Base-by-base conservation (phyloP, 1,140 invertebrate genomes). In the Euglossa dilemma region DNA sequence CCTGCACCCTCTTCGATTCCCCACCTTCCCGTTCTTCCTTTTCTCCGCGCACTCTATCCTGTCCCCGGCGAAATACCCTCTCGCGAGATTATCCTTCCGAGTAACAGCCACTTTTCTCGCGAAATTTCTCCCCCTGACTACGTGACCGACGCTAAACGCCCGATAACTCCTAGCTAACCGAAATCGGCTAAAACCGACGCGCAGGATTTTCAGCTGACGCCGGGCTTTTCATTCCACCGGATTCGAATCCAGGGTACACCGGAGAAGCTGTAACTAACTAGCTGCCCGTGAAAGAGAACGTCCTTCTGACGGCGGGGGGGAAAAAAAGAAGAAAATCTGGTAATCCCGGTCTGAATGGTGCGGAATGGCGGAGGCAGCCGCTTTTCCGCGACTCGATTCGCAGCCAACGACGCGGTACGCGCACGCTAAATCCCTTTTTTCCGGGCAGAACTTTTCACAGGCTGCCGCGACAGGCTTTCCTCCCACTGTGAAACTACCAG, bases 1-100 rank as follows among this genome's bases (percentile, higher is more conserved):
- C 52, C 80, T 59, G 61, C 52, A 66, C 85, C 85, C 78, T 86
- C 87, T 79, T 84, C 85, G 82, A 88, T 90, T 86, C 89, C 59
- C 61, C 80, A 56, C 70, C 76, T 71, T 79, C 23, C 25, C 43
- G 70, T 64, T 61, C 28, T 47, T 52, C 23, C 23, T n/a, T 50
- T 18, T 14, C 25, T 63, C 11, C 45, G 12, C 28, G 36, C 74
- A n/a, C n/a, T 25, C 23, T n/a, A 28, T 70, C 67, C 14, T 52
- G 69, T 28, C 47, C 25, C 47, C 16, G 25, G 25, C 73, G 64
- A 75, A 64, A 74, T 54, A 54, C 14, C 54, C 18, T 63, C 56
- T 47, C 43, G 52, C 59, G 64, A 72, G 63, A 83, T 69, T 63
- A 63, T 72, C 57, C 14, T 36, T 36, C 11, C 52, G 43, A 47